Conservation (phyloP, 1,140 invertebrate species). For the Bombus superbus region DNA sequence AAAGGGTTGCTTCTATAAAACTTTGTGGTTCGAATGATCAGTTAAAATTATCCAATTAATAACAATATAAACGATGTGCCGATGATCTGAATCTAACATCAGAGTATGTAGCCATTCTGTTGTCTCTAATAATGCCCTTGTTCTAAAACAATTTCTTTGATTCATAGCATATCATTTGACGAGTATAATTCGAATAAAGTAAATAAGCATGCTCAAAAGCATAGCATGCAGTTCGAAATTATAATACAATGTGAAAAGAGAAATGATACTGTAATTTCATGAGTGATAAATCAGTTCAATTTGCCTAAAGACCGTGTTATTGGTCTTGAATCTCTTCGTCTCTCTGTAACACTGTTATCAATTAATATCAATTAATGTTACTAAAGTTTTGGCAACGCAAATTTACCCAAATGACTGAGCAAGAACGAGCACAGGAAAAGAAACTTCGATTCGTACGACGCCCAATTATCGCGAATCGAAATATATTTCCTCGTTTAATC, state of each 20-base stretch:
- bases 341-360: background rate
- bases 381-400: conserved; percentile 5
- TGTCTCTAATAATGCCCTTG: conserved; percentile 18
- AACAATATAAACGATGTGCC: background rate
- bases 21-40: background rate
- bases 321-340: background rate
- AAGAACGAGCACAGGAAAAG: background rate
- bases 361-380: conserved; percentile 4
- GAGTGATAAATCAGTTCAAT: background rate
- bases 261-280: background rate
- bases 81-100: conserved; percentile 1
- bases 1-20: background rate
- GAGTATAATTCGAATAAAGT: background rate
- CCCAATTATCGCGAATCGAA: no score
- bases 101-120: background rate
- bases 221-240: background rate
- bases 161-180: background rate
- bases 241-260: background rate
- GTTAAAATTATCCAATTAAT: background rate
- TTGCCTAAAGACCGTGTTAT: background rate
- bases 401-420: background rate
- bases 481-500: background rate
- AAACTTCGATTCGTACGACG: background rate
- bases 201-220: background rate
- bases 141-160: background rate